Evolutionary conservation across 2,113 vertebrate genomes (phyloP).

Genomic region (Thymallus thymallus): DNA sequence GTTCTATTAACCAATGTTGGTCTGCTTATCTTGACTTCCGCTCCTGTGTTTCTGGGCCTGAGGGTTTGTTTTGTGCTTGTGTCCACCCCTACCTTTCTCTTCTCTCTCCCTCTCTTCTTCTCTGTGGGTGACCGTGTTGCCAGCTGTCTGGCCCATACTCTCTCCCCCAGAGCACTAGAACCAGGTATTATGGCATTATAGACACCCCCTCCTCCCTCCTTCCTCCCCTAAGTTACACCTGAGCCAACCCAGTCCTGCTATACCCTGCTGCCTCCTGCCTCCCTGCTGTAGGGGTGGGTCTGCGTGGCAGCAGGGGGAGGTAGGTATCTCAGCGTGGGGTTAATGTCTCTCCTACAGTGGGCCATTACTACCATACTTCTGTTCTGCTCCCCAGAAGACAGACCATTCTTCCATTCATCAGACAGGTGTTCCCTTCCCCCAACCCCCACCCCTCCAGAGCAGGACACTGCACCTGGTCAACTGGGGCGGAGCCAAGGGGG

Average conservation of each 20-base stretch:
- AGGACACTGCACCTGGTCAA: constrained; percentile 58
- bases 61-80: too few species aligned
- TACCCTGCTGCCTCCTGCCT: background rate
- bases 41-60: too few species aligned
- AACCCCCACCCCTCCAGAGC: constrained; percentile 43
- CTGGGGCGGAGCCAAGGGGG: constrained; percentile 34
- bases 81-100: too few species aligned
- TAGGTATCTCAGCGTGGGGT: constrained; percentile 68
- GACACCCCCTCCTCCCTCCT: background rate
- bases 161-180: too few species aligned
- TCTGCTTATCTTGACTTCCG: too few species aligned
- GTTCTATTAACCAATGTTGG: too few species aligned
- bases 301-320: constrained; percentile 61
- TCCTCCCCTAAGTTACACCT: constrained; percentile 3
- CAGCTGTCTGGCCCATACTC: too few species aligned
- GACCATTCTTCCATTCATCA: constrained; percentile 49
- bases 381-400: constrained; percentile 44
- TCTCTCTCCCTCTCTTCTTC: too few species aligned
- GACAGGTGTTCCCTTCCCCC: constrained; percentile 59
- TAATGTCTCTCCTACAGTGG: constrained; percentile 49
- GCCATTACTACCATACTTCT: constrained; percentile 58
- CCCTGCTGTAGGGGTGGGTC: constrained; percentile 27
- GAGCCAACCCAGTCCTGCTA: constrained; percentile 12
- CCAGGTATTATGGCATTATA: too few species aligned
- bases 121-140: too few species aligned